Evolutionary conservation across 1,140 invertebrate species (phyloP).

Genomic region (Leptoteleia sp.): DNA sequence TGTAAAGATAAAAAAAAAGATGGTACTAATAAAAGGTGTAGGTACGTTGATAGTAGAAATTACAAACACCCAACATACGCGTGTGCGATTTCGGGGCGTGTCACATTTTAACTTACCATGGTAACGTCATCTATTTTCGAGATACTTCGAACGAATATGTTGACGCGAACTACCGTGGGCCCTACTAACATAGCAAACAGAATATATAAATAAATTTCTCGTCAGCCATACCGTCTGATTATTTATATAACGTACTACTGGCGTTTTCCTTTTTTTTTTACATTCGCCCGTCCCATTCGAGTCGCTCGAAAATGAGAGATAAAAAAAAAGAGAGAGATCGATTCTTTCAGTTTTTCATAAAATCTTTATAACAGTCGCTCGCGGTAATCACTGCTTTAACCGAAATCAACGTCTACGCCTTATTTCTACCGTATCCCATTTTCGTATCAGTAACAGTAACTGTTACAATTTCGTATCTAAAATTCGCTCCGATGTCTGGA

Average conservation of each 20-base stretch:
- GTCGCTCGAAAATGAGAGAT: too few relatives aligned
- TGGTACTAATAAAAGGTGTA: conserved; percentile 20
- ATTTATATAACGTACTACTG: conserved; percentile 56
- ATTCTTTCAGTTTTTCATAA: too few relatives aligned
- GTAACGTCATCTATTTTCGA: conserved; percentile 99
- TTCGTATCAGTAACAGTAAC: too few relatives aligned
- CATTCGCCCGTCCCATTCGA: too few relatives aligned
- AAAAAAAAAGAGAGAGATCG: too few relatives aligned
- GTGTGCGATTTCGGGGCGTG: conserved; percentile 70
- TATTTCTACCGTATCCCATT: too few relatives aligned
- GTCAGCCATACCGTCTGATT: conserved; percentile 45
- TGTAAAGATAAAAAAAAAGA: conserved; percentile 2
- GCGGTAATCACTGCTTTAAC: too few relatives aligned
- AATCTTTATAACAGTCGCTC: too few relatives aligned
- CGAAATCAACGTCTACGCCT: too few relatives aligned
- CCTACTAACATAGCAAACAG: conserved; percentile 87
- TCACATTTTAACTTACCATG: conserved; percentile 90
- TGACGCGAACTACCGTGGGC: conserved; percentile 94
- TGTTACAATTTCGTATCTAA: too few relatives aligned
- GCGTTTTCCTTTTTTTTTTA: too few relatives aligned
- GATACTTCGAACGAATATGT: conserved; percentile 98
- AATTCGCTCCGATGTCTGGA: too few relatives aligned
- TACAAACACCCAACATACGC: conserved; percentile 65
- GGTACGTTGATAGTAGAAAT: conserved; percentile 38
- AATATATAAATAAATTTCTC: conserved; percentile 79